These are phyloP conservation scores for Drosophila carrolli DNA, from an alignment of 1,140 invertebrate species.

Conservation along the genomic window DNA sequence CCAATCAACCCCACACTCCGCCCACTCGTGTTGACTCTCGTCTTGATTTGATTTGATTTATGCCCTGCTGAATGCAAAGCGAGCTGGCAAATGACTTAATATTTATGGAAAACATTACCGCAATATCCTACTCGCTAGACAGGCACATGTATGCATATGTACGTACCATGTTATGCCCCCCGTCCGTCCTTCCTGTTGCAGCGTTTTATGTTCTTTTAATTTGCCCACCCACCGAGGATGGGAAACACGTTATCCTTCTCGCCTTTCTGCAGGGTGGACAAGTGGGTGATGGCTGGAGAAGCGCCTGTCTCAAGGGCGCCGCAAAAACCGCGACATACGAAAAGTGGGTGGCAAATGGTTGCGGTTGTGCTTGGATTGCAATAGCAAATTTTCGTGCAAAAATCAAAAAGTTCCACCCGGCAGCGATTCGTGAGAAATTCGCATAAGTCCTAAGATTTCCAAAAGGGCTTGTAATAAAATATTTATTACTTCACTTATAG, in stretches of 20 bases:
- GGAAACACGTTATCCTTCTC: slow-evolving; percentile 3
- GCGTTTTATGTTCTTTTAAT: slow-evolving; percentile 53
- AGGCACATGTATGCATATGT: neutral
- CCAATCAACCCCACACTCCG: slow-evolving; percentile 9
- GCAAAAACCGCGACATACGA: slow-evolving; percentile 46
- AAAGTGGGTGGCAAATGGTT: slow-evolving; percentile 1
- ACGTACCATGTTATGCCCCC: neutral
- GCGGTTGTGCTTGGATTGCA: slow-evolving; percentile 31
- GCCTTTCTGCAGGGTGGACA: neutral
- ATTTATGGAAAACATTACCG: slow-evolving; percentile 56
- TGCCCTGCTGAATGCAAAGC: slow-evolving; percentile 48
- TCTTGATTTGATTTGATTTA: slow-evolving; percentile 55
- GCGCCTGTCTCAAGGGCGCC: slow-evolving; percentile 48
- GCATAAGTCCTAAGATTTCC: slow-evolving; percentile 40
- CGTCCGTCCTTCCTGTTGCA: slow-evolving; percentile 11
- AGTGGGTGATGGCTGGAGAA: neutral
- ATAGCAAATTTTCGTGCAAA: slow-evolving; percentile 39
- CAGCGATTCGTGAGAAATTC: slow-evolving; percentile 41
- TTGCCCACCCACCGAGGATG: slow-evolving; percentile 23
- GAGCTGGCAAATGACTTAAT: slow-evolving; percentile 50
- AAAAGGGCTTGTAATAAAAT: slow-evolving; percentile 28
- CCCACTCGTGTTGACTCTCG: slow-evolving; percentile 24
- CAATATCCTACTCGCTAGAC: slow-evolving; percentile 48
- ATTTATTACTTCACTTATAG: slow-evolving; percentile 43
- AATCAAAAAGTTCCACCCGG: slow-evolving; percentile 23